These are phyloP conservation scores for Drosophila diplacantha DNA, from an alignment of 2,888 invertebrate species.

Conservation along the genomic window DNA sequence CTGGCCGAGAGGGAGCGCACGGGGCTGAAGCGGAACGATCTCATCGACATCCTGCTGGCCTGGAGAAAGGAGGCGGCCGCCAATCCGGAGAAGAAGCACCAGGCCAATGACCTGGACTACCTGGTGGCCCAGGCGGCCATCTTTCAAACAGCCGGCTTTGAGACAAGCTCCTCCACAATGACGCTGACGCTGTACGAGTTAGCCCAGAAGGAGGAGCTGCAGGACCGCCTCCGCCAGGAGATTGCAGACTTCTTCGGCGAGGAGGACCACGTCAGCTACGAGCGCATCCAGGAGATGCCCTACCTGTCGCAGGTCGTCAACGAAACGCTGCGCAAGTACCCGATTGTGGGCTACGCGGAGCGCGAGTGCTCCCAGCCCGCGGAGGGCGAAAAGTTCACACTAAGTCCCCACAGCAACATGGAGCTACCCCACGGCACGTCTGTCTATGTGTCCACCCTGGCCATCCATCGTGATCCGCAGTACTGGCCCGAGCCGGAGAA, in stretches of 20 bases:
- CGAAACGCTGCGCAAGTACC: conserved; percentile 72
- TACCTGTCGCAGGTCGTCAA: conserved; percentile 76
- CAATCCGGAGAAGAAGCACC: conserved; percentile 20
- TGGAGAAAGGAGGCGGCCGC: conserved; percentile 62
- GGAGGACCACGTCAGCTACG: conserved; percentile 73
- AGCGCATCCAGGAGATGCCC: conserved; percentile 75
- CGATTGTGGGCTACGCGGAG: conserved; percentile 59
- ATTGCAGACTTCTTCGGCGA: conserved; percentile 64
- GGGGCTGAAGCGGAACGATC: conserved; percentile 74
- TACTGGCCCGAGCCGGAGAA: conserved; percentile 67
- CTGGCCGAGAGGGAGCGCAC: conserved; percentile 74
- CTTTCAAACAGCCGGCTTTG: conserved; percentile 75
- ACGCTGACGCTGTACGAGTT: conserved; percentile 76
- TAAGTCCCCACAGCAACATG: conserved; percentile 61
- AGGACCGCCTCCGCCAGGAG: conserved; percentile 76
- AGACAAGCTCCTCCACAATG: conserved; percentile 76
- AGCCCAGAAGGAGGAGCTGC: conserved; percentile 73
- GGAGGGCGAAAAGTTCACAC: conserved; percentile 53
- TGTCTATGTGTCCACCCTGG: conserved; percentile 60
- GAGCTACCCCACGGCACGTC: conserved; percentile 62
- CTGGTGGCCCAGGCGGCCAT: conserved; percentile 73
- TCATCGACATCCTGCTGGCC: conserved; percentile 78
- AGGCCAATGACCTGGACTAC: conserved; percentile 46
- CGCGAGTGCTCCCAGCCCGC: conserved; percentile 57
- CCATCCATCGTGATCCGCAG: conserved; percentile 66